Base-by-base conservation (phyloP, 1,140 invertebrate genomes). In the Pinna nobilis region DNA sequence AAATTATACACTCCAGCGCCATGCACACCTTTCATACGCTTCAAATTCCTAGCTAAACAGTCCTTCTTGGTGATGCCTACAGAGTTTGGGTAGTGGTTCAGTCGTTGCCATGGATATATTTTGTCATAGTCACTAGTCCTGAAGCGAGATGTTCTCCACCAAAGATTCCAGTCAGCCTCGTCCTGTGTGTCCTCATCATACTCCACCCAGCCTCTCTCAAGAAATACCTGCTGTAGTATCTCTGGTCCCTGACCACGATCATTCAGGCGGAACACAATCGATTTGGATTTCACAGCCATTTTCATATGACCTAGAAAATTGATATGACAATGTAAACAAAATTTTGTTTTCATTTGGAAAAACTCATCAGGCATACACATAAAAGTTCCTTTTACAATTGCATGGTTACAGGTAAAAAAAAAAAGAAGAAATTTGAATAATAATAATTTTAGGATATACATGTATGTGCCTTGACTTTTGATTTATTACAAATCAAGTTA, bases 81-180 rank as follows among this genome's bases (percentile, higher is more conserved):
- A 18, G 93, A 94, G 86, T 95, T 94, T 2, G 94, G 94, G 82
- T 95, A 94, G 81, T 95, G 94, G 86, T 96, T 96, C 75, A 95
- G 82, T 80, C 94, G 93, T 92, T 95, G 95, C 93, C 93, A 94
- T 74, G 93, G 91, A 33, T 92, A 91, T 41, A 95, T 90, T 44
- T 91, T 89, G 80, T 92, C 93, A 77, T 94, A 93, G 83, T 93
- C 92, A 15, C 91, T 91, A 20, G 91, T 88, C 0, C 94, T 91
- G 81, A 95, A 94, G 9, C 94, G 92, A 11, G 92, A 92, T 3
- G 93, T 85, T 91, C 91, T 76, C 94, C 94, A 96, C 94, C 94
- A 95, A 1, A 95, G 89, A 85, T 95, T 95, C 94, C 95, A 96
- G 66, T 92, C 91, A 70, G 94, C 92, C 74, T 90, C 92, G 77